These are phyloP conservation scores for Pyrrhosoma nymphula DNA, from an alignment of 2,888 invertebrate genomes.

Conservation along the genomic window DNA sequence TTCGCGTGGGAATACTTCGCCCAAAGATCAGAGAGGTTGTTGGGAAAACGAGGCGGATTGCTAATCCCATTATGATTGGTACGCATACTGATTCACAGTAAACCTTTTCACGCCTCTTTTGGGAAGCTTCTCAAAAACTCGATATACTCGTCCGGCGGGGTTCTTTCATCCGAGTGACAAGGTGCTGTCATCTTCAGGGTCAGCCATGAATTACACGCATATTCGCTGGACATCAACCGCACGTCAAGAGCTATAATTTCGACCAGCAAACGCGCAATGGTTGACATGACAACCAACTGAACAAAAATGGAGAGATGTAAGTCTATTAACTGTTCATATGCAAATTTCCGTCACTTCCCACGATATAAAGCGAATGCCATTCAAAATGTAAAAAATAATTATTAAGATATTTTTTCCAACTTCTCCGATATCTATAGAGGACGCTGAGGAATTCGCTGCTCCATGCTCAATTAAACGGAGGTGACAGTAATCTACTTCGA, in stretches of 20 bases:
- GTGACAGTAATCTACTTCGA: not conserved
- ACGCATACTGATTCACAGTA: not conserved
- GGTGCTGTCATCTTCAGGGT: not conserved
- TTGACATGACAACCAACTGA: not conserved
- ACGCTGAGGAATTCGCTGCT: not conserved
- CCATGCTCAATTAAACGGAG: not conserved
- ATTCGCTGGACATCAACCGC: not conserved
- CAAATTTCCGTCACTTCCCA: not conserved
- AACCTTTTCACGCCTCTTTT: not conserved
- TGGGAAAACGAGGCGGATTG: not conserved
- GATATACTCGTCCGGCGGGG: not conserved
- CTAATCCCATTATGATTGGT: not conserved
- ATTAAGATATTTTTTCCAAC: not conserved
- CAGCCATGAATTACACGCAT: not conserved
- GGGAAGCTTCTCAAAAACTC: constrained; percentile 7
- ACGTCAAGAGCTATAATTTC: not conserved
- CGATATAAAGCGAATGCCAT: not conserved
- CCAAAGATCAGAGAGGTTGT: not conserved
- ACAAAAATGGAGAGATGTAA: not conserved
- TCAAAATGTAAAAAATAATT: not conserved
- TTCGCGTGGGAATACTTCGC: not conserved
- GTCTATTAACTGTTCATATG: not conserved
- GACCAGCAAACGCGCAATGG: not conserved
- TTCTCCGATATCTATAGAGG: not conserved
- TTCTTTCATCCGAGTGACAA: not conserved